These are phyloP conservation scores for Ectemnius continuus DNA, from an alignment of 2,888 invertebrate genomes.

Conservation along the genomic window DNA sequence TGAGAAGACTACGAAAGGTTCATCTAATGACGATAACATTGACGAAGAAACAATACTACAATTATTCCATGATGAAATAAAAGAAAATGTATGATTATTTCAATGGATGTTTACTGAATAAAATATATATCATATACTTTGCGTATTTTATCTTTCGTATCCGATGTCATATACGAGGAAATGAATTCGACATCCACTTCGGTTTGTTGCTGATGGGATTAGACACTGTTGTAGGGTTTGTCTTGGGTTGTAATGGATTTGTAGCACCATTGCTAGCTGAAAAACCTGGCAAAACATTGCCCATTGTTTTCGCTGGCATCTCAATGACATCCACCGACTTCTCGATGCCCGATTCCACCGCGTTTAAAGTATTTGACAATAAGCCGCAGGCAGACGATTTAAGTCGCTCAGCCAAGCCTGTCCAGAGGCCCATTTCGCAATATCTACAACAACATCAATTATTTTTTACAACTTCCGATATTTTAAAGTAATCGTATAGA, in stretches of 20 bases:
- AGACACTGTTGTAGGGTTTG: not conserved
- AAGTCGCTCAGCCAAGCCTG: conserved; percentile 81
- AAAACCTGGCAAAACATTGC: not conserved
- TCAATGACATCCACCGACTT: conserved; percentile 12
- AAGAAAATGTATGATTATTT: conserved; percentile 19
- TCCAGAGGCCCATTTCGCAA: conserved; percentile 86
- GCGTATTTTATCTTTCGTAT: no score
- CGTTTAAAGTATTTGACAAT: conserved; percentile 53
- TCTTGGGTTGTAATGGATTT: not conserved
- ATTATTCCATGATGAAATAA: conserved; percentile 36
- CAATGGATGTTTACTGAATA: no score
- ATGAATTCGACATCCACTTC: no score
- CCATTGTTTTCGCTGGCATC: conserved; percentile 8
- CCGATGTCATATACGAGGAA: no score
- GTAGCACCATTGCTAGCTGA: not conserved
- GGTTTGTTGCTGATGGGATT: not conserved
- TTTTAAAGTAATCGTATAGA: no score
- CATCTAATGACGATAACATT: not conserved
- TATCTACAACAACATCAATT: conserved; percentile 75
- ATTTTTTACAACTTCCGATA: not conserved
- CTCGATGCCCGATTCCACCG: conserved; percentile 20
- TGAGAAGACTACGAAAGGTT: not conserved
- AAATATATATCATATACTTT: no score
- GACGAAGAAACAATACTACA: conserved; percentile 35
- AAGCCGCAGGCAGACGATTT: conserved; percentile 79